Evolutionary conservation across 2,113 vertebrate genomes (phyloP).

Genomic region (Mustelus asterias): DNA sequence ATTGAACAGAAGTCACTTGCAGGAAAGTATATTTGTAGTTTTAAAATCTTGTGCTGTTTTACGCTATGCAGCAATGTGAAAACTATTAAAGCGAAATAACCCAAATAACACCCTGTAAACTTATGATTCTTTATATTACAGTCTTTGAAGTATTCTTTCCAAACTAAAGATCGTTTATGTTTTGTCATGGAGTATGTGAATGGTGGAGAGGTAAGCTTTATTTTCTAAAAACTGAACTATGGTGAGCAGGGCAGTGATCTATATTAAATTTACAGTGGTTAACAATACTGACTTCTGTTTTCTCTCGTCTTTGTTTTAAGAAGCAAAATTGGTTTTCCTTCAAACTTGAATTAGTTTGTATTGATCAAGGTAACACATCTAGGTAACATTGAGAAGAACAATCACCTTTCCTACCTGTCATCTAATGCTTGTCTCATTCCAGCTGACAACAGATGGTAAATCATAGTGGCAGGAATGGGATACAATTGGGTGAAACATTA

Average conservation of each 20-base stretch:
- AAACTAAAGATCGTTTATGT: slow-evolving; percentile 95
- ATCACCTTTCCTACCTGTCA: not conserved
- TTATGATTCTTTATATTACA: slow-evolving; percentile 60
- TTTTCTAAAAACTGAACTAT: not conserved
- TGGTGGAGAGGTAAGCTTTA: slow-evolving; percentile 83
- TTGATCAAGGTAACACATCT: not conserved
- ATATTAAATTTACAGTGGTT: not conserved
- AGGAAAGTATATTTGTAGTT: no score
- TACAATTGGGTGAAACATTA: not conserved
- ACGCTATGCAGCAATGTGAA: slow-evolving; percentile 39
- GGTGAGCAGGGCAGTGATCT: not conserved
- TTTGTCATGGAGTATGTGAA: slow-evolving; percentile 98
- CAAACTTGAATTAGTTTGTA: slow-evolving; percentile 6
- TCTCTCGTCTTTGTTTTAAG: not conserved
- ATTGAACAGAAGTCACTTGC: no score
- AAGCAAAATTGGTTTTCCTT: not conserved
- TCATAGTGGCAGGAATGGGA: not conserved
- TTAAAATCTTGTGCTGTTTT: not conserved
- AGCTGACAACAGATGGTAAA: not conserved
- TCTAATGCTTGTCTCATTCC: not conserved
- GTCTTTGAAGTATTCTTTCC: slow-evolving; percentile 97
- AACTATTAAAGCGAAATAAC: slow-evolving; percentile 38
- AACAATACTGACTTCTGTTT: not conserved
- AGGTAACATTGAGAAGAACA: not conserved
- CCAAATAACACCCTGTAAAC: not conserved